Evolutionary conservation across 2,113 vertebrate species (phyloP).

Genomic region (Candoia aspera): DNA sequence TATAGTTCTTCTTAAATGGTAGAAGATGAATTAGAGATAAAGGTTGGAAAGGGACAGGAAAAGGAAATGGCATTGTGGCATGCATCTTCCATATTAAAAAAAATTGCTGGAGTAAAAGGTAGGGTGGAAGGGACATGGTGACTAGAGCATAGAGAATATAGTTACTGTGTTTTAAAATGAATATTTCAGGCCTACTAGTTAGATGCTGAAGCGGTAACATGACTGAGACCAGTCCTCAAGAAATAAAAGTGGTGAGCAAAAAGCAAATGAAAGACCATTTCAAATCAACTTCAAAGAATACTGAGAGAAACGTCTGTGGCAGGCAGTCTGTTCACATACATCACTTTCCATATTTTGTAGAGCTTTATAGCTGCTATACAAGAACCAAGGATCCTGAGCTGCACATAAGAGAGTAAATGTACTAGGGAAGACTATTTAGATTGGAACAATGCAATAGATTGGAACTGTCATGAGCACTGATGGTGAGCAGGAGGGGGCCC

Average conservation of each 20-base stretch:
- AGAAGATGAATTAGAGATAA: not conserved
- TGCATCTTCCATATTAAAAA: not conserved
- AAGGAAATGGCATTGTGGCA: not conserved
- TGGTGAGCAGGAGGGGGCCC: too few relatives aligned
- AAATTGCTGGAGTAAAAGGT: not conserved
- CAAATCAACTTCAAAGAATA: too few relatives aligned
- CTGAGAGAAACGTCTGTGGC: not conserved
- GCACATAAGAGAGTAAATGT: not conserved
- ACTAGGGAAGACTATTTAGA: not conserved
- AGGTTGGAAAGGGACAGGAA: not conserved
- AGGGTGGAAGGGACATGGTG: not conserved
- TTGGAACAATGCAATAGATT: not conserved
- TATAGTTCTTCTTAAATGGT: not conserved
- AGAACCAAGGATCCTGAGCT: not conserved
- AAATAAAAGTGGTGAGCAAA: not conserved
- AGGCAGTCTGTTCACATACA: not conserved
- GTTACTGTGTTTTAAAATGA: not conserved
- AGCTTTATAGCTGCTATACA: not conserved
- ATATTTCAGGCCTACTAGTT: not conserved
- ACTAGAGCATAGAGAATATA: not conserved
- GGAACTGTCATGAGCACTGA: too few relatives aligned
- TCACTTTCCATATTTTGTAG: not conserved
- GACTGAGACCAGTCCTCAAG: not conserved
- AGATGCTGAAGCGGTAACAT: not conserved
- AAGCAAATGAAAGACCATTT: too few relatives aligned